A percentile compares a stretch with the other conserved stretches of the same genome.
Evolutionary conservation across 2,797 vertebrate species (phyloP).

Genomic region (Galago senegalensis): DNA sequence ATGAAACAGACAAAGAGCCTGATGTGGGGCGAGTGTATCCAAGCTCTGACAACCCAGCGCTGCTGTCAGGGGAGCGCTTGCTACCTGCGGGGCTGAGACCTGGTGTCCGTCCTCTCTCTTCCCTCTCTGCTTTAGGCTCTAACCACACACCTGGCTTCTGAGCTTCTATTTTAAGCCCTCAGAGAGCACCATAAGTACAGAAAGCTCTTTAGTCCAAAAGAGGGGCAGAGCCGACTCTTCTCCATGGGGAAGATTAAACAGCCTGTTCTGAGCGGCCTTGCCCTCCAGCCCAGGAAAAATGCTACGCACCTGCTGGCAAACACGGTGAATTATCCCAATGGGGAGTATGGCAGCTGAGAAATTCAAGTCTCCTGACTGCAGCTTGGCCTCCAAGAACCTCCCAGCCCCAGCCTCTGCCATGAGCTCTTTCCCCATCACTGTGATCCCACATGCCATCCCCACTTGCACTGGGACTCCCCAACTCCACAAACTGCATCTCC

Average conservation of each 20-base stretch:
- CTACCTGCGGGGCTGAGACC: neutral
- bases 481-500: neutral
- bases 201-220: conserved; percentile 61
- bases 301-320: neutral
- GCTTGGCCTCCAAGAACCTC: neutral
- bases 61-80: rapidly evolving
- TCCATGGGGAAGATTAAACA: neutral
- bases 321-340: neutral
- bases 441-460: neutral
- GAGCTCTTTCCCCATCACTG: neutral
- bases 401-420: neutral
- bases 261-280: neutral
- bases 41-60: neutral
- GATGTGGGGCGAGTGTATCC: rapidly evolving
- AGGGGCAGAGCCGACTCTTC: neutral
- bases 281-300: neutral
- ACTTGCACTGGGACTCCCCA: neutral
- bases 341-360: neutral
- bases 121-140: neutral
- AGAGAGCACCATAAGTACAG: conserved; percentile 20
- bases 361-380: neutral
- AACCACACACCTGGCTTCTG: neutral
- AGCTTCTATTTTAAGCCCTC: conserved; percentile 68
- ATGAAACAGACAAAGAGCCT: neutral
- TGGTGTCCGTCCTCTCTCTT: neutral